phyloP scores from a whole-genome alignment of 1,140 invertebrate genomes.

The Brachystomella parvula region DNA sequence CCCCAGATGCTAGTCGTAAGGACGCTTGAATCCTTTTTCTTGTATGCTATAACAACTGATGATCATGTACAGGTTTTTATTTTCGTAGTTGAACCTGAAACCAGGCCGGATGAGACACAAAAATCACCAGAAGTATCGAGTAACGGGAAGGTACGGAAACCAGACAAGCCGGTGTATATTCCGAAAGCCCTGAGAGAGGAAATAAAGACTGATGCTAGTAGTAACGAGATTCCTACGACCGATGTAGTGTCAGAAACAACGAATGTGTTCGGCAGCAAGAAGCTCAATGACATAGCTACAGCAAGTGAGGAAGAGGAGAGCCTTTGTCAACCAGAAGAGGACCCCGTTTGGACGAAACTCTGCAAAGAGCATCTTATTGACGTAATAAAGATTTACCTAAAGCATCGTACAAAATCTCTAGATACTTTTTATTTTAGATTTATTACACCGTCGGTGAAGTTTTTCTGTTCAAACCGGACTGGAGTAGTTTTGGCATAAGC shows the following conservation, averaged over 20 bases:
- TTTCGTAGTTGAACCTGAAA: not conserved
- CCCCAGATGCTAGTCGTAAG: not conserved
- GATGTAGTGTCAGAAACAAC: not conserved
- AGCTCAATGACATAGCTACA: too few species aligned
- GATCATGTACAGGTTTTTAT: not conserved
- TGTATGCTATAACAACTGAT: not conserved
- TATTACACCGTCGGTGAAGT: slow-evolving; percentile 4
- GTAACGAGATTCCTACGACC: not conserved
- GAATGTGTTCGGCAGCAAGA: not conserved
- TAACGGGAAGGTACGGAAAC: not conserved
- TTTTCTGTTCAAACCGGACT: slow-evolving; percentile 8
- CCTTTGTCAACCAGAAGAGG: slow-evolving; percentile 6
- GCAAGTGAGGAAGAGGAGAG: too few species aligned
- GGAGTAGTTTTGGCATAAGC: not conserved
- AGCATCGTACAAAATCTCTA: not conserved
- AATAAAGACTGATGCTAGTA: not conserved
- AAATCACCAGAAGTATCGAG: not conserved
- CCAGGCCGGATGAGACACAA: too few species aligned
- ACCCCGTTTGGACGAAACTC: slow-evolving; percentile 7
- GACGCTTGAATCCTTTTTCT: not conserved
- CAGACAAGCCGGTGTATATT: not conserved
- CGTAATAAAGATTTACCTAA: not conserved
- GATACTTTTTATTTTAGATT: not conserved
- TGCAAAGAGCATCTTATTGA: not conserved
- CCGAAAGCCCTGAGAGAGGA: not conserved